phyloP scores from a whole-genome alignment of 2,797 vertebrate genomes.

The Argentina silus region DNA sequence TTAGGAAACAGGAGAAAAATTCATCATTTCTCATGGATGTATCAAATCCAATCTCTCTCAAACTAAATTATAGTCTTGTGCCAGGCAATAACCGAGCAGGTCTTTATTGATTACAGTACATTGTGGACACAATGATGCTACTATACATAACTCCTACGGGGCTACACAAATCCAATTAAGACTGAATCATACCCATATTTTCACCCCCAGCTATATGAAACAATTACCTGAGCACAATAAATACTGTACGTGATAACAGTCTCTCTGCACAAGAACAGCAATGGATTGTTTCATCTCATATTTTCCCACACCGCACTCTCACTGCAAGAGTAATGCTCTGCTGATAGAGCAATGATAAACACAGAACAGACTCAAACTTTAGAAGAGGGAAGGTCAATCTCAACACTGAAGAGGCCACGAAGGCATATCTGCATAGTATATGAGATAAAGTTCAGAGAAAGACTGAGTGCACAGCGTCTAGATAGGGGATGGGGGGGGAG shows the following conservation, averaged over 20 bases:
- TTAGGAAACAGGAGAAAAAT: too few species aligned
- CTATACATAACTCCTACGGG: slow-evolving; percentile 11
- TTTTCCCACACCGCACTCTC: too few species aligned
- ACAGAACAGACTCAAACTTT: too few species aligned
- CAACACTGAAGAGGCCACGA: background rate
- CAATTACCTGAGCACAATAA: slow-evolving; percentile 7
- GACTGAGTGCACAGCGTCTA: background rate
- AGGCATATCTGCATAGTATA: background rate
- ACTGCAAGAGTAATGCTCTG: too few species aligned
- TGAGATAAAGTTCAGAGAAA: background rate
- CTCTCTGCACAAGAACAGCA: too few species aligned
- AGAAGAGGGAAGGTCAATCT: background rate
- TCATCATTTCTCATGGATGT: too few species aligned
- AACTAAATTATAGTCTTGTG: too few species aligned
- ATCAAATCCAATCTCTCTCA: too few species aligned
- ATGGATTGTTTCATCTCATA: too few species aligned
- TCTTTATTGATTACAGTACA: slow-evolving; percentile 15
- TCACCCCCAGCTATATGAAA: slow-evolving; percentile 1
- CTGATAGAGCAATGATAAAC: too few species aligned
- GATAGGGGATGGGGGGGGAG: too few species aligned
- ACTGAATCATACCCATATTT: background rate
- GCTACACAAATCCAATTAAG: slow-evolving; percentile 21
- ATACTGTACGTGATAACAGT: background rate
- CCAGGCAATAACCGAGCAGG: too few species aligned
- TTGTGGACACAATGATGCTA: slow-evolving; percentile 17